Evolutionary conservation across 1,140 invertebrate genomes (phyloP).

Genomic region (Sarcophaga bullata): DNA sequence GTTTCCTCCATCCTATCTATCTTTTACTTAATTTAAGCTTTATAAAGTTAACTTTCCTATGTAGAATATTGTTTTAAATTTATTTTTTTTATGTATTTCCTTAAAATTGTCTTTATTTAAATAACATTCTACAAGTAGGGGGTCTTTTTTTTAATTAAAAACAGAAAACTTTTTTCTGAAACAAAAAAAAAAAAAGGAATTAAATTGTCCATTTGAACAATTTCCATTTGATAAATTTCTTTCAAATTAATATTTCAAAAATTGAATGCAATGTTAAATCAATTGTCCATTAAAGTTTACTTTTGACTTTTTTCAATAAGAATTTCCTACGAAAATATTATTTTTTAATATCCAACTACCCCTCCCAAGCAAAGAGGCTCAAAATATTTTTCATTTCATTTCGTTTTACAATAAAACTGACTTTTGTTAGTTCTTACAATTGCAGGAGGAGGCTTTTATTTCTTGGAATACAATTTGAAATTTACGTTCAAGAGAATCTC

Average conservation of each 20-base stretch:
- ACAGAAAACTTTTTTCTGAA: not conserved
- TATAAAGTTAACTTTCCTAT: too few species aligned
- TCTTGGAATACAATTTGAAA: conserved; percentile 1
- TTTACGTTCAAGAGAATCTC: not conserved
- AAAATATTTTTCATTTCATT: not conserved
- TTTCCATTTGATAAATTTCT: not conserved
- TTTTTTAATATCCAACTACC: not conserved
- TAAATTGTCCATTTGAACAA: not conserved
- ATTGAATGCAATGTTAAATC: not conserved
- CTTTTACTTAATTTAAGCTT: too few species aligned
- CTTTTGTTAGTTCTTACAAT: not conserved
- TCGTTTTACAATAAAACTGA: not conserved
- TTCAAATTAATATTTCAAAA: not conserved
- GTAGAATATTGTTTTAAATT: too few species aligned
- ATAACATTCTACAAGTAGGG: too few species aligned
- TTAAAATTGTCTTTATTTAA: too few species aligned
- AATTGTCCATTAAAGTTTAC: not conserved
- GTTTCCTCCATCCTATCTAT: too few species aligned
- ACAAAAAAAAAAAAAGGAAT: not conserved
- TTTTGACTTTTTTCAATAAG: not conserved
- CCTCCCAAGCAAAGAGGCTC: not conserved
- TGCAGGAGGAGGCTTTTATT: not conserved
- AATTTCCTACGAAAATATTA: conserved; percentile 1
- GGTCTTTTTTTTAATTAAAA: too few species aligned
- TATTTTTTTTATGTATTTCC: too few species aligned